Conservation (phyloP, 1,140 invertebrate genomes). For the Stenopsyche tienmushanensis region DNA sequence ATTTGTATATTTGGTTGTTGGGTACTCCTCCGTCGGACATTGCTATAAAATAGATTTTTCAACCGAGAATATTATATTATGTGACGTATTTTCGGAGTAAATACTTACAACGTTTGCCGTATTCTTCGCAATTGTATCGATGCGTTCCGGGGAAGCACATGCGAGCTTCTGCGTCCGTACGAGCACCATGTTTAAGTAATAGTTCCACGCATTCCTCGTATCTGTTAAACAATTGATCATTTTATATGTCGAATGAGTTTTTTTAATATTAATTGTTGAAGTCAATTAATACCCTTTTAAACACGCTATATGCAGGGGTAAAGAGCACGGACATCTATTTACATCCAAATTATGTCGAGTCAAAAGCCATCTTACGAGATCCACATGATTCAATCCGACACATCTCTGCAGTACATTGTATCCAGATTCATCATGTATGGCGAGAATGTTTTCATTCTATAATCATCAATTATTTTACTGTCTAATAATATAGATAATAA, state of each 20-base stretch:
- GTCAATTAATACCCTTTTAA: conserved; percentile 59
- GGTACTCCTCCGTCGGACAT: conserved; percentile 46
- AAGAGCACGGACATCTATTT: conserved; percentile 69
- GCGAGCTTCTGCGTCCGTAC: conserved; percentile 57
- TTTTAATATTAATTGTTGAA: background rate
- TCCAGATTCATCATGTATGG: conserved; percentile 67
- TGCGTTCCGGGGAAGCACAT: conserved; percentile 72
- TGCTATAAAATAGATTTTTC: too few relatives aligned
- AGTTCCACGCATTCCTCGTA: conserved; percentile 61
- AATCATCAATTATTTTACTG: conserved; percentile 29
- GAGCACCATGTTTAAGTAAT: conserved; percentile 57
- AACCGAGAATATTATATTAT: too few relatives aligned
- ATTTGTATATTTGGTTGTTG: conserved; percentile 51
- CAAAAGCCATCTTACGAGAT: conserved; percentile 67
- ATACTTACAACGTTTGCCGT: conserved; percentile 57
- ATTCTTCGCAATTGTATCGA: conserved; percentile 69
- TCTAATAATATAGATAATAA: background rate
- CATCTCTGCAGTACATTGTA: conserved; percentile 73
- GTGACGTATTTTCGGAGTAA: too few relatives aligned
- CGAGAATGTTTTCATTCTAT: conserved; percentile 67
- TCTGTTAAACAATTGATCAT: too few relatives aligned
- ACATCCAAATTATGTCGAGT: conserved; percentile 65
- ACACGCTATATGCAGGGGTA: conserved; percentile 73
- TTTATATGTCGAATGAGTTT: background rate
- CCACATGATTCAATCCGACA: conserved; percentile 71